Conservation (phyloP, 2,888 invertebrate genomes). For the Girardia tigrina region DNA sequence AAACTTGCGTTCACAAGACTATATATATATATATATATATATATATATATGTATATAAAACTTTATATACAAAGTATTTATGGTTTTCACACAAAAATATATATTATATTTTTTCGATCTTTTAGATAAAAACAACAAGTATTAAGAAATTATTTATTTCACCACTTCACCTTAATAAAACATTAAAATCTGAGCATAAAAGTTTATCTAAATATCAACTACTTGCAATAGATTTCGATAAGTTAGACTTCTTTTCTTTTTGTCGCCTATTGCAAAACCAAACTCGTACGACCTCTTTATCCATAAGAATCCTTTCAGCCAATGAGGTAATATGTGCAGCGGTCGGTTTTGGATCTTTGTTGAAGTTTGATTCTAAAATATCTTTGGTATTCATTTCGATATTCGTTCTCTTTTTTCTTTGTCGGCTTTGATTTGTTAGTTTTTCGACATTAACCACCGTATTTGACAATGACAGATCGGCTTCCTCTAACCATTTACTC, state of each 20-base stretch:
- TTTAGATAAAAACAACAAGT: too few species aligned
- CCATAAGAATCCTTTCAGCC: conserved; percentile 85
- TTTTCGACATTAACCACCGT: conserved; percentile 95
- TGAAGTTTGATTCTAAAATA: conserved; percentile 90
- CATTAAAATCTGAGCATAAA: too few species aligned
- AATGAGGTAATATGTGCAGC: conserved; percentile 90
- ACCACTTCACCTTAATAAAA: too few species aligned
- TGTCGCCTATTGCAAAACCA: conserved; percentile 94
- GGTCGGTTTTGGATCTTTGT: conserved; percentile 96
- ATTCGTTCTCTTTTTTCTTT: conserved; percentile 95
- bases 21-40: too few species aligned
- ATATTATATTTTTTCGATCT: too few species aligned
- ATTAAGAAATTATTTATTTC: too few species aligned
- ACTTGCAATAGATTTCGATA: not conserved
- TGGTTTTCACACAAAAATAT: too few species aligned
- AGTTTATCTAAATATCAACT: not conserved
- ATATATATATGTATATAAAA: too few species aligned
- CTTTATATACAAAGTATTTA: too few species aligned
- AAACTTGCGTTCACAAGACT: too few species aligned
- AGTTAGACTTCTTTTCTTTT: conserved; percentile 57
- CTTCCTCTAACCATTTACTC: conserved; percentile 98
- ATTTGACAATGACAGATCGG: conserved; percentile 79
- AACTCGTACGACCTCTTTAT: conserved; percentile 95
- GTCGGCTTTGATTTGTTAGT: conserved; percentile 92
- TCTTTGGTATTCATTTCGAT: conserved; percentile 90